These are phyloP conservation scores for Drosophila triauraria DNA, from an alignment of 1,140 invertebrate species.

Conservation along the genomic window DNA sequence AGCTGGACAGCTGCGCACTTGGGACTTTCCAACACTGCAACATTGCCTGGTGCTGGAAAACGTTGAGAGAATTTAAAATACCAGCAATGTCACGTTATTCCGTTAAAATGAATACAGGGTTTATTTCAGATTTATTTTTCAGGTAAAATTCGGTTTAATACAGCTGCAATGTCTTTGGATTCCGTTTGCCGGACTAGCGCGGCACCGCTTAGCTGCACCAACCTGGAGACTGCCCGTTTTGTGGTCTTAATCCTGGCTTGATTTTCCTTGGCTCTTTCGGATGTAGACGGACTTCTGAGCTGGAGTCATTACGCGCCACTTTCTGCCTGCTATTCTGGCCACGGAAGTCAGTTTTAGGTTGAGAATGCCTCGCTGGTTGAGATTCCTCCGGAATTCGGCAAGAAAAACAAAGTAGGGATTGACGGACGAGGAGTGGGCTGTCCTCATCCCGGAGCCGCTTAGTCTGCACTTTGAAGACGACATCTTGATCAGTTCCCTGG, in stretches of 20 bases:
- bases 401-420: constrained; percentile 58
- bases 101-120: neutral
- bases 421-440: neutral
- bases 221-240: neutral
- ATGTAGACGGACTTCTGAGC: constrained; percentile 34
- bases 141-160: too few species aligned
- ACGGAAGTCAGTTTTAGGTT: constrained; percentile 24
- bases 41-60: neutral
- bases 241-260: neutral
- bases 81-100: too few species aligned
- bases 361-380: constrained; percentile 11
- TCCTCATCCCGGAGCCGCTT: neutral
- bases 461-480: neutral
- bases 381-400: constrained; percentile 26
- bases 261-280: constrained; percentile 28
- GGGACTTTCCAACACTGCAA: neutral
- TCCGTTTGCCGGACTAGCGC: too few species aligned
- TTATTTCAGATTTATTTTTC: neutral
- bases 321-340: constrained; percentile 27
- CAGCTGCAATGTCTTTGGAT: neutral
- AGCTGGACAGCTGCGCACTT: neutral
- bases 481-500: neutral
- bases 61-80: constrained; percentile 2
- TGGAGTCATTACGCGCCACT: constrained; percentile 49
- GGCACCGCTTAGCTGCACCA: neutral